Evolutionary conservation across 2,797 vertebrate species (phyloP).

Genomic region (Poecilia gillii): DNA sequence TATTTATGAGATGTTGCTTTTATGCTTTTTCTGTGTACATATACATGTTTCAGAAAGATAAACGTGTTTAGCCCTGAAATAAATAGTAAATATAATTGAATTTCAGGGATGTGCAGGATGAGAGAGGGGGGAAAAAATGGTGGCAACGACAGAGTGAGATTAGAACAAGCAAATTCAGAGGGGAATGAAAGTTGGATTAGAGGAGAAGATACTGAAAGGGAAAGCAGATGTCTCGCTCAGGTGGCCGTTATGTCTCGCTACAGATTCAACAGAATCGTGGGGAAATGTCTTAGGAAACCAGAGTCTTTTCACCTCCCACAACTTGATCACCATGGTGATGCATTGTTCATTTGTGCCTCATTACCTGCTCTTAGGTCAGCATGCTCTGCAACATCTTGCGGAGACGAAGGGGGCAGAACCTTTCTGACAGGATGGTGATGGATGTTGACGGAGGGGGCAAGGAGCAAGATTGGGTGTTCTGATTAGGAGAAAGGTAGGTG

Average conservation of each 20-base stretch:
- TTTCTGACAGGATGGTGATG: constrained; percentile 48
- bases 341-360: constrained; percentile 46
- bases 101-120: constrained; percentile 44
- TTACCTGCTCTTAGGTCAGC: constrained; percentile 57
- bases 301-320: constrained; percentile 35
- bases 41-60: constrained; percentile 62
- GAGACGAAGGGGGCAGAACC: constrained; percentile 21
- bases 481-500: constrained; percentile 13
- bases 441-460: constrained; percentile 34
- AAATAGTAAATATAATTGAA: constrained; percentile 66
- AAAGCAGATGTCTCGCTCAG: constrained; percentile 62
- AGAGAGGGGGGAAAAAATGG: constrained; percentile 17
- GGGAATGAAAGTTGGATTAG: constrained; percentile 64
- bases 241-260: constrained; percentile 61
- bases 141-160: constrained; percentile 38
- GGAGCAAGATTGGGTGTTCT: constrained; percentile 6
- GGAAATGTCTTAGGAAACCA: constrained; percentile 33
- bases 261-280: constrained; percentile 33
- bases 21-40: constrained; percentile 53
- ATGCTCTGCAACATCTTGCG: constrained; percentile 51
- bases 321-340: constrained; percentile 52
- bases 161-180: constrained; percentile 47
- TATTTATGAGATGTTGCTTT: constrained; percentile 62
- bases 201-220: constrained; percentile 48
- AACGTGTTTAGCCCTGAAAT: constrained; percentile 53